Evolutionary conservation across 2,797 vertebrate genomes (phyloP), one percentile per base, ranked within the genome.

Genomic region (Eutrigla gurnardus): DNA sequence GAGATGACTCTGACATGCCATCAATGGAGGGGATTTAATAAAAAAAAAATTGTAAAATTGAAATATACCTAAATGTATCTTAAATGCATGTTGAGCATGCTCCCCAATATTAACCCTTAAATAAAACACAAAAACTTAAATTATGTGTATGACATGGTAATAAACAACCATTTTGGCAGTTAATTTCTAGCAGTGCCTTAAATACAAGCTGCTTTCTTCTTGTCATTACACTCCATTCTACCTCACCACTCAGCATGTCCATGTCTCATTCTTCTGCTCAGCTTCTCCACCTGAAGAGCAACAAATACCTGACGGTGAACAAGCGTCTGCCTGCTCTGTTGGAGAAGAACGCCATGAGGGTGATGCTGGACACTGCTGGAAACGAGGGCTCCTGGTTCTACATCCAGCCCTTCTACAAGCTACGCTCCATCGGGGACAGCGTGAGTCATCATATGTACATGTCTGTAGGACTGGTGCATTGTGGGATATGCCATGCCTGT

Each of bases 381-480:
- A 99, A 99, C 0, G 98, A 99, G 81, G 98, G 98, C 2, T 99
- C 98, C 89, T 99, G 98, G 98, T 99, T 99, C 88, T 99, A 99
- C 91, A 99, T 99, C 75, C 98, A 99, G 65, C 98, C 98, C 0
- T 99, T 99, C 93, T 99, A 99, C 93, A 99, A 99, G 39, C 94
- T 99, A 2, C 96, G 98, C 49, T 98, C 98, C 79, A 98, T 99
- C 0, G 98, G 98, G 13, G 98, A 99, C 93, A 99, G 96, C 0
- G 98, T 99, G 81, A 97, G 98, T 96, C 50, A 65, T 47, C 13
- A 1, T 6, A 12, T 70, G 14, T 7, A 47, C 33, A 8, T 14
- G 1, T 74, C 39, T 64, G 68, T 59, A 36, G 53, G 12, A 10
- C 8, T 17, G 18, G 49, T 64, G 65, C 37, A 54, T 37, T 42